Conservation (phyloP, 2,888 invertebrate species). For the Dasypogon diadema region DNA sequence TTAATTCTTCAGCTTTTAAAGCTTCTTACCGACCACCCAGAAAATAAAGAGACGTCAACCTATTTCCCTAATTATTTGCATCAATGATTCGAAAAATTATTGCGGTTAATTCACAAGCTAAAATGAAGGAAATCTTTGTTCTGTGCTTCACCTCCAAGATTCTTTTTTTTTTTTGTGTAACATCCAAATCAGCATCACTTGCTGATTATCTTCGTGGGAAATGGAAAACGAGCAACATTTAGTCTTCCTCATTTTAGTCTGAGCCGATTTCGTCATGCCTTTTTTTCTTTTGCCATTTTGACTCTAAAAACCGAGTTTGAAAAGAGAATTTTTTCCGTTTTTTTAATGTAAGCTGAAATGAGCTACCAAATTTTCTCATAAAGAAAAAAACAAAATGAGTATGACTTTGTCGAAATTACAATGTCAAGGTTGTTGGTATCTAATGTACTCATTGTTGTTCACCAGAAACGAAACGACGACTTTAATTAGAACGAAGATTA, state of each 20-base stretch:
- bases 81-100: slow-evolving; percentile 42
- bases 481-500: neutral
- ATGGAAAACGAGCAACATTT: neutral
- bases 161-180: neutral
- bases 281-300: neutral
- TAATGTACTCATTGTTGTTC: neutral
- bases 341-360: too few species aligned
- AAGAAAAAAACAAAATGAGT: neutral
- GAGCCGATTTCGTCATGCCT: neutral
- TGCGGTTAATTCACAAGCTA: slow-evolving; percentile 28
- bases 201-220: slow-evolving; percentile 8
- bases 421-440: neutral
- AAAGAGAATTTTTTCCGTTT: too few species aligned
- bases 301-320: too few species aligned
- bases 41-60: slow-evolving; percentile 4
- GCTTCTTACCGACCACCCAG: neutral
- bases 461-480: neutral
- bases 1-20: neutral
- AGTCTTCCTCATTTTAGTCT: neutral
- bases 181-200: neutral
- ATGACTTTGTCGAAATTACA: neutral
- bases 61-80: slow-evolving; percentile 42
- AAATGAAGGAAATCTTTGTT: neutral
- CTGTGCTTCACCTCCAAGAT: neutral
- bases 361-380: neutral